Evolutionary conservation across 1,140 invertebrate genomes (phyloP).

Genomic region (Delia radicum): DNA sequence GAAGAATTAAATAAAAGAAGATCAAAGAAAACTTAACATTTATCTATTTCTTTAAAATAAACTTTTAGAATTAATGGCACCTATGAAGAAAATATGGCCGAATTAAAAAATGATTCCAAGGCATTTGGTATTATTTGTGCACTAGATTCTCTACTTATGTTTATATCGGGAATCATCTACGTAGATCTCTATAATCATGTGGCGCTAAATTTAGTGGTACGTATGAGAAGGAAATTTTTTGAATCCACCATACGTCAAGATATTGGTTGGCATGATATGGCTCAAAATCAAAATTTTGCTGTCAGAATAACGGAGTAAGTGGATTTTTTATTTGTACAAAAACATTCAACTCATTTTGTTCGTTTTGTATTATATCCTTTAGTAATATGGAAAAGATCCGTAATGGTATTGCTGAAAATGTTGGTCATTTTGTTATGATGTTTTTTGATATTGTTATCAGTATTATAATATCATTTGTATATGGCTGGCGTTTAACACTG

Average conservation of each 20-base stretch:
- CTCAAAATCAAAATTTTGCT: conserved; percentile 82
- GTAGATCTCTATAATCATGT: conserved; percentile 68
- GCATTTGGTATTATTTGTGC: conserved; percentile 66
- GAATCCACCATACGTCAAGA: conserved; percentile 80
- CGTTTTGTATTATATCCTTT: conserved; percentile 44
- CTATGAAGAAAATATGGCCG: conserved; percentile 60
- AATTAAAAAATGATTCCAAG: conserved; percentile 65
- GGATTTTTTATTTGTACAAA: conserved; percentile 45
- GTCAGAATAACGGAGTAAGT: conserved; percentile 81
- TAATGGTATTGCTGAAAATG: conserved; percentile 85
- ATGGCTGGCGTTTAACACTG: conserved; percentile 80
- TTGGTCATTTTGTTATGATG: conserved; percentile 74
- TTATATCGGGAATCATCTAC: conserved; percentile 65
- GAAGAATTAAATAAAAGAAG: too few species aligned
- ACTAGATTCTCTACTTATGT: conserved; percentile 62
- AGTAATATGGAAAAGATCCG: conserved; percentile 86
- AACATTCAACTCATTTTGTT: conserved; percentile 59
- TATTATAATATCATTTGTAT: conserved; percentile 68
- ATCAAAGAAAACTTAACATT: too few species aligned
- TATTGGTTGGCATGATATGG: conserved; percentile 85
- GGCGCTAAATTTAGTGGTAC: conserved; percentile 66
- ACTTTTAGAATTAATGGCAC: conserved; percentile 33
- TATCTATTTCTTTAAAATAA: too few species aligned
- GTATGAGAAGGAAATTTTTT: conserved; percentile 71
- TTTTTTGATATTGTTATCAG: conserved; percentile 67